Base-by-base conservation (phyloP, 2,888 invertebrate species). In the Rhagophthalmus giganteus region DNA sequence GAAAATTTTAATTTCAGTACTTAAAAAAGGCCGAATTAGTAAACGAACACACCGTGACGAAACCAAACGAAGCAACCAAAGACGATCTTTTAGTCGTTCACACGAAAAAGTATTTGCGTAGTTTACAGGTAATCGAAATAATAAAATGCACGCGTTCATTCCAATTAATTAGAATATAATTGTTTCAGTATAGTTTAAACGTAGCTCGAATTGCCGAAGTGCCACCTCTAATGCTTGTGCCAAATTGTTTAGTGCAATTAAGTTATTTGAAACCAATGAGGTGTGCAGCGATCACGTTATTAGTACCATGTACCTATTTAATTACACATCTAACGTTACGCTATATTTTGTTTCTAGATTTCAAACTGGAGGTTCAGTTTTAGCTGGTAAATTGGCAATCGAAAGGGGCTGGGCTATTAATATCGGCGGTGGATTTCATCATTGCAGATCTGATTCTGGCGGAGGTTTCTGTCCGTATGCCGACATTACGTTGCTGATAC, bases 391-490 rank as follows among this genome's bases (percentile, higher is more conserved):
- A 70, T 70, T 94, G 48, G 93, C 94, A 0, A 61, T 93, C 27
- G 86, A 90, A 58, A 75, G 86, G 26, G 91, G 91, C 1, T 94
- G 92, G 91, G 85, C 92, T 0, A 89, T 94, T 54, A 94, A 94
- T 71, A 80, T 94, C 13, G 94, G 94, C 0, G 94, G 91, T 7
- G 94, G 94, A 0, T 94, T 94, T 74, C 94, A 94, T 74, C 94
- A 94, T 71, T 93, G 93, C 71, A 86, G 87, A 55, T 79, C 82
- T 0, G 77, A 81, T 44, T 76, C 76, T 46, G 94, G 93, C 1
- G 91, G 88, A 0, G 94, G 94, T 0, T 94, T 94, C 76, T 94
- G 94, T 74, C 85, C 88, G 0, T 94, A 94, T 69, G 94, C 94
- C 0, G 93, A 93, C 68, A 92, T 94, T 35, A 88, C 91, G 0